Evolutionary conservation across 2,113 vertebrate species (phyloP), one percentile per base, ranked within the genome.

Genomic region (Petrocephalus microphthalmus): DNA sequence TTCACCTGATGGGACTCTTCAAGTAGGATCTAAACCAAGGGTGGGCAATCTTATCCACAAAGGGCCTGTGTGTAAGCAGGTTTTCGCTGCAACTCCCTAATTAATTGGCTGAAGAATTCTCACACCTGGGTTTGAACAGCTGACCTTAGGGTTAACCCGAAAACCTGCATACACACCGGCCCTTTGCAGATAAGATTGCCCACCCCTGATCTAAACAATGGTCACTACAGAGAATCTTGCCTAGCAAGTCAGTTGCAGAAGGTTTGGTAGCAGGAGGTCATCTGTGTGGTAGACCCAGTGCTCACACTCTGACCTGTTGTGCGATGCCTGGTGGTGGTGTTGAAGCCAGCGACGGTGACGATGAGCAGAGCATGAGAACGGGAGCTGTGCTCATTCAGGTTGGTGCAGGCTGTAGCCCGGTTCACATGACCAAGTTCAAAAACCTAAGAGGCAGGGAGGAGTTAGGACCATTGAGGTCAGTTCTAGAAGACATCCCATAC

Each of bases 311-410:
- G 90, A 98, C 98, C 98, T 84, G 96, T 95, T 53, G 97, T 98
- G 64, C 96, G 94, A 56, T 95, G 96, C 20, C 97, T 97, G 0
- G 98, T 99, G 88, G 97, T 96, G 89, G 93, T 90, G 93, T 99
- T 98, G 0, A 95, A 92, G 0, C 98, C 98, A 0, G 91, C 94
- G 84, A 99, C 96, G 0, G 95, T 97, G 93, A 99, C 85, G 22
- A 99, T 97, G 88, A 99, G 97, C 88, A 99, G 97, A 2, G 97
- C 98, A 0, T 99, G 98, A 0, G 98, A 99, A 11, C 98, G 97
- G 0, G 98, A 99, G 94, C 98, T 99, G 94, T 96, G 98, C 64
- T 98, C 97, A 0, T 99, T 99, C 89, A 99, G 95, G 94, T 98
- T 97, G 90, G 98, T 99, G 93, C 96, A 97, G 60, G 99, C 97